Base-by-base conservation (phyloP, 2,888 invertebrate genomes). In the Strigamia crassipes region DNA sequence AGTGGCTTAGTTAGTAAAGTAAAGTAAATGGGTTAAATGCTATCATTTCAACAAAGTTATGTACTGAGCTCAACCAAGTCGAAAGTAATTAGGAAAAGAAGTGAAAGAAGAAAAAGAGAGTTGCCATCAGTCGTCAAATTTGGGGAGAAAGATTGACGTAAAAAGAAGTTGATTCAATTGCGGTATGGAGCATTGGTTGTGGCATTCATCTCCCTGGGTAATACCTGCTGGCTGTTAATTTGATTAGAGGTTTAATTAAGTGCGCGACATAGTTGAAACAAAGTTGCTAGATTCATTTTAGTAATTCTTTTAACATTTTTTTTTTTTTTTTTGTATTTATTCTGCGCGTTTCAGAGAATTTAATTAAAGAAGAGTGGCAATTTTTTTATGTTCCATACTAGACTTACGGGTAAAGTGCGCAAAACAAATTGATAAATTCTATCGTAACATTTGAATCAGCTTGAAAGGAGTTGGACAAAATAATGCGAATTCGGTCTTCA, bases 171-270 rank as follows among this genome's bases (percentile, higher is more conserved):
- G 23, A 66, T 66, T 66, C 27, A 27, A 66, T 66, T 66, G 66
- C 27, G 66, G 23, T 13, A 66, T 10, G 15, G 66, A 66, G 27
- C 31, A 66, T 66, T 27, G 66, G 66, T 66, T 15, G 66, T 66
- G 66, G 66, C 66, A 66, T 31, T 23, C 23, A 31, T 66, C 27
- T 66, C 27, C 27, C 66, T 15, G 27, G 66, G 66, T 66, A 15
- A 27, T 66, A 66, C 23, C 66, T 66, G 66, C 23, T 27, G 66
- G 66, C 23, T 66, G 66, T 66, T 66, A 66, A 66, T 66, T 66
- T 66, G 66, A 66, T 66, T 66, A 66, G 66, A 66, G 66, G 27
- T 27, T 66, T 66, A 66, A 66, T 66, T 66, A 66, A 66, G 66
- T 66, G 66, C 15, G 27, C 15, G 66, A 27, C 66, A 66, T 66